These are phyloP conservation scores for Penaeus indicus DNA, from an alignment of 1,140 invertebrate genomes.

Conservation along the genomic window DNA sequence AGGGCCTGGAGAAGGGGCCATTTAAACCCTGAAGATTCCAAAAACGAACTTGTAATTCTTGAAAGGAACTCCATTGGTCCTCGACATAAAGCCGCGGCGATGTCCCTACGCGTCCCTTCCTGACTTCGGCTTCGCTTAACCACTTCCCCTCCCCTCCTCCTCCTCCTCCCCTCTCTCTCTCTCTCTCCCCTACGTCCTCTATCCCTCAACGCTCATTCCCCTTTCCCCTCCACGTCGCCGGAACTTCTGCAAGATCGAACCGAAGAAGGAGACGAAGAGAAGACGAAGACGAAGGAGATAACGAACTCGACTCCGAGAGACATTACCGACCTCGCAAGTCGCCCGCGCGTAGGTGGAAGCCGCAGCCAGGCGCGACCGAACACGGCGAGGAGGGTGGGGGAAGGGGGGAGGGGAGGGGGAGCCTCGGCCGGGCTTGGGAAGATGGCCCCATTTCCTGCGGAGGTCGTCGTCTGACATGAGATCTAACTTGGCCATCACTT, in stretches of 20 bases:
- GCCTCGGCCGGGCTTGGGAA: neutral
- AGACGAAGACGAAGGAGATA: too few species aligned
- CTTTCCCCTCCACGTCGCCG: too few species aligned
- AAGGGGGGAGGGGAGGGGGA: neutral
- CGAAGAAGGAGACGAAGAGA: too few species aligned
- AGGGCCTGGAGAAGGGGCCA: constrained; percentile 45
- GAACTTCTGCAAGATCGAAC: too few species aligned
- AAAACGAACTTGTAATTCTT: constrained; percentile 57
- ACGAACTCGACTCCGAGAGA: neutral
- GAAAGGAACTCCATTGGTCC: constrained; percentile 36
- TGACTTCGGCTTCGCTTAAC: neutral
- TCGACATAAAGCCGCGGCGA: neutral
- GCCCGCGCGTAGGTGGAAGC: neutral
- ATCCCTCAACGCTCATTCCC: too few species aligned
- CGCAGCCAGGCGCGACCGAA: neutral
- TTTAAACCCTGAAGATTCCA: constrained; percentile 51
- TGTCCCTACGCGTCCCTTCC: neutral
- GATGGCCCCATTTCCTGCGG: constrained; percentile 57
- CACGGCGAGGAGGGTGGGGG: neutral
- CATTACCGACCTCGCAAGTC: neutral
- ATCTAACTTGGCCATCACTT: constrained; percentile 60
- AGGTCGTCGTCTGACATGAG: constrained; percentile 51
- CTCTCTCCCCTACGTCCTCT: too few species aligned
- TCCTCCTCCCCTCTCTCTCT: too few species aligned
- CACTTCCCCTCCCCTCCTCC: neutral